Conservation (phyloP, 2,888 invertebrate species). For the Apodemia hepburni region DNA sequence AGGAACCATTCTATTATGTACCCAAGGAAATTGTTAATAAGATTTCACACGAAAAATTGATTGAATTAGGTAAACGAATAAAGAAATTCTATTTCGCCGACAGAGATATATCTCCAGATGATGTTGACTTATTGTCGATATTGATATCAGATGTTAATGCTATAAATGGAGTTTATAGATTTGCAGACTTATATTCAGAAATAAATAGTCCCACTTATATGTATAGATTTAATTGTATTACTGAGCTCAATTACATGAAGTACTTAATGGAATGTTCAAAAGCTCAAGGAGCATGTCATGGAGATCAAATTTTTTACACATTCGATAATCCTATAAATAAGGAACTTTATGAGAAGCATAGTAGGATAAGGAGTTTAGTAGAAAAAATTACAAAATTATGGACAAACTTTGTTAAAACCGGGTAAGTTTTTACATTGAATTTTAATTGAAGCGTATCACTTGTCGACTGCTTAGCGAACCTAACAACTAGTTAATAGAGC, state of each 20-base stretch:
- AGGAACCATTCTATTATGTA: slow-evolving; percentile 34
- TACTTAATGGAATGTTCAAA: slow-evolving; percentile 22
- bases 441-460: not conserved
- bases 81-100: slow-evolving; percentile 38
- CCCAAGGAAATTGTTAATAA: slow-evolving; percentile 35
- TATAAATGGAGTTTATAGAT: slow-evolving; percentile 35
- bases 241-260: slow-evolving; percentile 39
- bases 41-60: slow-evolving; percentile 28
- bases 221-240: slow-evolving; percentile 37
- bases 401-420: slow-evolving; percentile 59
- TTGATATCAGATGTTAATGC: slow-evolving; percentile 36
- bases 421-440: slow-evolving; percentile 38
- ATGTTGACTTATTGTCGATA: slow-evolving; percentile 28
- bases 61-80: slow-evolving; percentile 35
- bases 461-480: too few species aligned
- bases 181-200: slow-evolving; percentile 32
- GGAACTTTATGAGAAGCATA: slow-evolving; percentile 40
- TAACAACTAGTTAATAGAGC: too few species aligned
- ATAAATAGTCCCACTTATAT: slow-evolving; percentile 30
- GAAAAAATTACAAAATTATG: slow-evolving; percentile 51
- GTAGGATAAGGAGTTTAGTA: slow-evolving; percentile 39
- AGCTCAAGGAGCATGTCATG: slow-evolving; percentile 49
- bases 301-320: slow-evolving; percentile 55
- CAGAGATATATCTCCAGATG: slow-evolving; percentile 32
- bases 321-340: slow-evolving; percentile 45